Percentiles rank a stretch among this genome's conserved stretches.
Evolutionary conservation across 2,888 invertebrate genomes (phyloP).

Genomic region (Mesoligia furuncula): DNA sequence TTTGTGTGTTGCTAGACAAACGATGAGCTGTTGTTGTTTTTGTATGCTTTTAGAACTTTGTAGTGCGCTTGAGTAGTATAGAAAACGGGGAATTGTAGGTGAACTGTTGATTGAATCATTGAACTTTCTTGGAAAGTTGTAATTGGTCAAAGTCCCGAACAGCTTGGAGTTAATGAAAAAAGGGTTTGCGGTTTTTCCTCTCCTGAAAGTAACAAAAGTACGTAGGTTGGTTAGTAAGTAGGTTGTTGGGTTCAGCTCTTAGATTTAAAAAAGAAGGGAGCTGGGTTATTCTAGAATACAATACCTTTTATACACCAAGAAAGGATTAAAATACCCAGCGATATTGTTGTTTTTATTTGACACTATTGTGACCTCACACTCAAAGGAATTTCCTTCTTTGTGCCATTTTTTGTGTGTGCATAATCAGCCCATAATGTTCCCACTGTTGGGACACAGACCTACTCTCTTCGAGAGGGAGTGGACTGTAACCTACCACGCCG

Average conservation of each 20-base stretch:
- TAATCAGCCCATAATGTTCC: no score
- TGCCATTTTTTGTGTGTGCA: no score
- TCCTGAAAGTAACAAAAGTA: neutral
- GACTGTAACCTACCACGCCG: no score
- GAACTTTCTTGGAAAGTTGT: neutral
- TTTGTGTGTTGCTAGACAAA: slow-evolving; percentile 50
- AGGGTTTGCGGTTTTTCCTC: neutral
- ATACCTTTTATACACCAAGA: no score
- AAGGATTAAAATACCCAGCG: no score
- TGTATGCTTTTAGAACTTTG: slow-evolving; percentile 20
- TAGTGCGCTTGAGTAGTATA: slow-evolving; percentile 1
- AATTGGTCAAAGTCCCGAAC: neutral
- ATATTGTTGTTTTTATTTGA: no score
- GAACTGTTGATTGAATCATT: neutral
- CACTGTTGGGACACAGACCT: no score
- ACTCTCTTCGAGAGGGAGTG: no score
- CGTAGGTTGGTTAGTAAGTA: no score
- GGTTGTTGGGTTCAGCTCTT: neutral
- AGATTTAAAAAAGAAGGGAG: neutral
- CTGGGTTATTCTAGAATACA: no score
- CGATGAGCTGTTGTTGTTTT: slow-evolving; percentile 45
- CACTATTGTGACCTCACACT: no score
- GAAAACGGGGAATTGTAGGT: neutral
- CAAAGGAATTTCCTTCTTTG: no score
- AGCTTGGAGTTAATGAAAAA: neutral